Percentiles rank a stretch among this genome's conserved stretches.
These are phyloP conservation scores for Ridgeia piscesae DNA, from an alignment of 1,140 invertebrate genomes.

Conservation along the genomic window DNA sequence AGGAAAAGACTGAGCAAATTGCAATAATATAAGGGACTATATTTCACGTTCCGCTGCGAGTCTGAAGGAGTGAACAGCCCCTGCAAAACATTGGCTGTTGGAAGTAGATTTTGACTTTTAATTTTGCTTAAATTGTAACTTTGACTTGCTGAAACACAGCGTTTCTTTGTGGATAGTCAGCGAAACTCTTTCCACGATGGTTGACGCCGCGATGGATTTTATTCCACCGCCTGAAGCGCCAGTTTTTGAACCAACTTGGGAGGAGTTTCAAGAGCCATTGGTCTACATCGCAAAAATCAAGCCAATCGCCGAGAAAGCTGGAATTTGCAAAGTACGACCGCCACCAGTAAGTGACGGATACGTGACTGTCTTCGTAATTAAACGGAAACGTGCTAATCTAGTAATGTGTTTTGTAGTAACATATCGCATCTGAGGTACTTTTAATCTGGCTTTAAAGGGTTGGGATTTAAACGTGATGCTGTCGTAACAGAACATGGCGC, in stretches of 20 bases:
- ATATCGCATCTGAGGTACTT: neutral
- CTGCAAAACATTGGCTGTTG: slow-evolving; percentile 4
- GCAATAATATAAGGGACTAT: neutral
- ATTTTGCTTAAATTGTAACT: neutral
- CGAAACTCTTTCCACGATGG: slow-evolving; percentile 13
- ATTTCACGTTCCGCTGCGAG: neutral
- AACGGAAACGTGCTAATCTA: neutral
- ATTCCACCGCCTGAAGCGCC: slow-evolving; percentile 72
- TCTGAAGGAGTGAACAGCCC: neutral
- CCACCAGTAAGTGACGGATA: slow-evolving; percentile 64
- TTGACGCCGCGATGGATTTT: slow-evolving; percentile 48
- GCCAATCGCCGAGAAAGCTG: slow-evolving; percentile 78
- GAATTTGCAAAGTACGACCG: slow-evolving; percentile 87
- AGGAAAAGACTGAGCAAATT: neutral
- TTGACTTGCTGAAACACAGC: neutral
- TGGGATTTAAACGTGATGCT: neutral
- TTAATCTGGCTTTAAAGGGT: neutral
- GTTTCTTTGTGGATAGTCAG: neutral
- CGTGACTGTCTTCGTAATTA: neutral
- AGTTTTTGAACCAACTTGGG: slow-evolving; percentile 80
- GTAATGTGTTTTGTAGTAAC: neutral
- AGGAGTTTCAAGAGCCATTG: slow-evolving; percentile 89
- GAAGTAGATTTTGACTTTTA: neutral
- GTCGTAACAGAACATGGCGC: neutral
- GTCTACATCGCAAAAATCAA: slow-evolving; percentile 88